phyloP scores from a whole-genome alignment of 2,888 invertebrate species.

The Nasonovia ribisnigri region DNA sequence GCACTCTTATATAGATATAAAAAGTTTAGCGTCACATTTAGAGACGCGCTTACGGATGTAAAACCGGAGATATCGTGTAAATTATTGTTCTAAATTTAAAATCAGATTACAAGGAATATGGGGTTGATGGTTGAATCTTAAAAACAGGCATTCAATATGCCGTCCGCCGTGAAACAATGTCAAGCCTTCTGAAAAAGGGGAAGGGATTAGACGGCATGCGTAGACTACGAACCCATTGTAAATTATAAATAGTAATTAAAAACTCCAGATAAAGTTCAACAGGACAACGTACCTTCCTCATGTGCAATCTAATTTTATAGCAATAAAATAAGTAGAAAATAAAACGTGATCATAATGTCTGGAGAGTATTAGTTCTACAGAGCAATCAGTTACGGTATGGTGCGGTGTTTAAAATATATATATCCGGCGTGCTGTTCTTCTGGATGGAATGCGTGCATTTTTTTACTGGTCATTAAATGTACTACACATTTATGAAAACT shows the following conservation, averaged over 20 bases:
- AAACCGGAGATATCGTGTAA: conserved; percentile 35
- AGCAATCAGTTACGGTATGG: conserved; percentile 48
- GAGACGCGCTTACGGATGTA: conserved; percentile 39
- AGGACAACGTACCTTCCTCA: conserved; percentile 13
- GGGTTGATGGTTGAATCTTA: neutral
- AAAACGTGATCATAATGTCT: conserved; percentile 47
- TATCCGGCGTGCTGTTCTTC: conserved; percentile 17
- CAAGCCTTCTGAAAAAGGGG: conserved; percentile 29
- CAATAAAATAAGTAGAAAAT: neutral
- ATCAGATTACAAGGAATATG: conserved; percentile 39
- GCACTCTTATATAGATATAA: neutral
- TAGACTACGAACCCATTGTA: conserved; percentile 42
- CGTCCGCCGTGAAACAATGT: neutral
- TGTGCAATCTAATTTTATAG: conserved; percentile 44
- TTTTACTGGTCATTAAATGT: conserved; percentile 43
- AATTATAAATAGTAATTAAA: conserved; percentile 57
- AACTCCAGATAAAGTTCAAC: conserved; percentile 49
- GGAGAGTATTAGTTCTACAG: conserved; percentile 48
- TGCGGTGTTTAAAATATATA: conserved; percentile 8
- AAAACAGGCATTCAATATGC: conserved; percentile 12
- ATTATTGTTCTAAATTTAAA: conserved; percentile 61
- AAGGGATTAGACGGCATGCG: neutral
- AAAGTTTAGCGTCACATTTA: conserved; percentile 21
- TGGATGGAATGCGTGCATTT: conserved; percentile 32
- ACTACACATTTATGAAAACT: neutral